phyloP scores from a whole-genome alignment of 1,140 invertebrate genomes.

The Hermatobates lingyangjiaoensis region DNA sequence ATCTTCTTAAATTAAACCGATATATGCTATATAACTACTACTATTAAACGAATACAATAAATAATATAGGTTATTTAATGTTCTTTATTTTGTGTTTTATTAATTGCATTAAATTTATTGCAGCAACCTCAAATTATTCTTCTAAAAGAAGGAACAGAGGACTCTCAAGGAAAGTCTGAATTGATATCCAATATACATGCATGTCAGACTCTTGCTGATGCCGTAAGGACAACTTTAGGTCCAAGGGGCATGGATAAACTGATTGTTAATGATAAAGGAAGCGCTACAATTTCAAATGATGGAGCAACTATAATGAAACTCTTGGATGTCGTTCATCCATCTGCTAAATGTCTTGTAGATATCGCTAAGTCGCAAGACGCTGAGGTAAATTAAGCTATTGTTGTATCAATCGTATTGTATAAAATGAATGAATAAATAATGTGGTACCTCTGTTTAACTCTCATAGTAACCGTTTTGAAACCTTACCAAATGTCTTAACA shows the following conservation, averaged over 20 bases:
- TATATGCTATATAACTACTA: too few species aligned
- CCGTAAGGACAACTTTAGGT: slow-evolving; percentile 88
- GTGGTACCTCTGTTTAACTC: too few species aligned
- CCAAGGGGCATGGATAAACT: slow-evolving; percentile 99
- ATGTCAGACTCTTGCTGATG: slow-evolving; percentile 90
- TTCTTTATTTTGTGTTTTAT: too few species aligned
- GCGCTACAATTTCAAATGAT: slow-evolving; percentile 96
- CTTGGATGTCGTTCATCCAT: slow-evolving; percentile 92
- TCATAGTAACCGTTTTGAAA: too few species aligned
- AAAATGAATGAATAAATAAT: too few species aligned
- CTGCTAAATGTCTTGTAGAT: slow-evolving; percentile 91
- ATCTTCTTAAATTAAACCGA: too few species aligned
- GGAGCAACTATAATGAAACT: slow-evolving; percentile 97
- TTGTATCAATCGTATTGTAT: too few species aligned
- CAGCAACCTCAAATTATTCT: slow-evolving; percentile 96
- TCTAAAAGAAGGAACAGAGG: slow-evolving; percentile 94
- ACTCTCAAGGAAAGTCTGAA: slow-evolving; percentile 87
- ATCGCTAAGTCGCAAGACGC: slow-evolving; percentile 99
- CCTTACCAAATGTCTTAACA: too few species aligned
- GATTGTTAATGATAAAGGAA: slow-evolving; percentile 75
- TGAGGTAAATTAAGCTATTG: slow-evolving; percentile 63
- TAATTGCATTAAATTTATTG: too few species aligned
- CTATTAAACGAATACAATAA: too few species aligned
- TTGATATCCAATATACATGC: slow-evolving; percentile 98
- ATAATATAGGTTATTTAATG: too few species aligned